These are phyloP conservation scores for Sarcophaga rosellei DNA, from an alignment of 2,888 invertebrate genomes.

Conservation along the genomic window DNA sequence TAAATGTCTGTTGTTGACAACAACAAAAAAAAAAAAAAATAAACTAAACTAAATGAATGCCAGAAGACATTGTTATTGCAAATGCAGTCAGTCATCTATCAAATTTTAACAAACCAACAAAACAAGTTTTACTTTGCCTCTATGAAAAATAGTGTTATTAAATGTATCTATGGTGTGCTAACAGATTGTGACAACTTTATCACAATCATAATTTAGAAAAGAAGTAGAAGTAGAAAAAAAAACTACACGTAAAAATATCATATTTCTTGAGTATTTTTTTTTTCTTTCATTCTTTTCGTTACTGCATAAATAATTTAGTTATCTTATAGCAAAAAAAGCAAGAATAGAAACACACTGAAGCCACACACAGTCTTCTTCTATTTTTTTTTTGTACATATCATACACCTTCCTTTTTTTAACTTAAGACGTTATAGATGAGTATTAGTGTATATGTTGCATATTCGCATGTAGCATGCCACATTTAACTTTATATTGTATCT, in stretches of 20 bases:
- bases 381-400: conserved; percentile 5
- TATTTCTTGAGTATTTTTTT: conserved; percentile 1
- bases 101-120: neutral
- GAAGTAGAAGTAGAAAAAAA: conserved; percentile 16
- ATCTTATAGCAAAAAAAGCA: conserved; percentile 39
- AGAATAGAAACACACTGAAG: conserved; percentile 39
- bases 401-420: conserved; percentile 30
- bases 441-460: conserved; percentile 3
- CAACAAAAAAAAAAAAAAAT: neutral
- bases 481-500: conserved; percentile 35
- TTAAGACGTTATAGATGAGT: conserved; percentile 22
- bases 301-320: conserved; percentile 62
- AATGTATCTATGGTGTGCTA: conserved; percentile 60
- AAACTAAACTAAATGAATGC: neutral
- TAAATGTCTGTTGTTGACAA: neutral
- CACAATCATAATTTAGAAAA: conserved; percentile 49
- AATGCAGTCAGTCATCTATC: conserved; percentile 15
- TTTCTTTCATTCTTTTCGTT: conserved; percentile 28
- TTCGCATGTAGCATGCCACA: conserved; percentile 54
- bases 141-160: conserved; percentile 64
- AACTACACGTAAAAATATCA: neutral
- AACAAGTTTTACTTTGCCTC: conserved; percentile 32
- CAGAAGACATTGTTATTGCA: conserved; percentile 10
- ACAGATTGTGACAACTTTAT: conserved; percentile 67
- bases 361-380: conserved; percentile 49